A percentile compares a stretch with the other conserved stretches of the same genome.
phyloP scores from a whole-genome alignment of 2,797 vertebrate genomes.

The Numenius phaeopus region DNA sequence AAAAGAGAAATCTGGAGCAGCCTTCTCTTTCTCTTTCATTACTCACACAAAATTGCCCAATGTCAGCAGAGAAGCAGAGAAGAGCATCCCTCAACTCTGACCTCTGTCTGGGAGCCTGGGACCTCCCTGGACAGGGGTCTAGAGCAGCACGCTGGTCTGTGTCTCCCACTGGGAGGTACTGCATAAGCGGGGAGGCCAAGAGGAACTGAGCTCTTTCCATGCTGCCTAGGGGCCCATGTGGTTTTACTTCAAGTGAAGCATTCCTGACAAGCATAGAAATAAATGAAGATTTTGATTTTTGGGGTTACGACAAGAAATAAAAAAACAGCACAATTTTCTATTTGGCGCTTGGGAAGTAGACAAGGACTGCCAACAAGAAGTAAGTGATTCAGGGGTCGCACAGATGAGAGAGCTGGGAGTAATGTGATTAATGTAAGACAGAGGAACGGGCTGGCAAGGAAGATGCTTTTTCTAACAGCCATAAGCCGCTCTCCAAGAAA shows the following conservation, averaged over 20 bases:
- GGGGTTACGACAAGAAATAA: not conserved
- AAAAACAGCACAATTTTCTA: not conserved
- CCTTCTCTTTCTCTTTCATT: not conserved
- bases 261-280: not conserved
- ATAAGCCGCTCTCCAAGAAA: not conserved
- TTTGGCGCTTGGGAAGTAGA: not conserved
- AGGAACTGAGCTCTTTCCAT: not conserved
- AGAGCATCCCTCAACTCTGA: not conserved
- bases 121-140: not conserved
- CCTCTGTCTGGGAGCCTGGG: not conserved
- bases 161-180: not conserved
- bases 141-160: not conserved
- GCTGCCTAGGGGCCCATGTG: not conserved
- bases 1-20: not conserved
- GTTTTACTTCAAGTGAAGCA: not conserved
- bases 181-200: not conserved
- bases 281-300: not conserved
- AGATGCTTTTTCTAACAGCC: not conserved
- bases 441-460: not conserved
- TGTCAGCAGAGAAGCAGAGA: not conserved
- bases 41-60: not conserved
- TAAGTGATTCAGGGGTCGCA: not conserved
- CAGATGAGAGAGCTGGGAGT: not conserved
- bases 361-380: not conserved
- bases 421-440: not conserved